phyloP scores from a whole-genome alignment of 2,888 invertebrate genomes.

The Sphecodes monilicornis region DNA sequence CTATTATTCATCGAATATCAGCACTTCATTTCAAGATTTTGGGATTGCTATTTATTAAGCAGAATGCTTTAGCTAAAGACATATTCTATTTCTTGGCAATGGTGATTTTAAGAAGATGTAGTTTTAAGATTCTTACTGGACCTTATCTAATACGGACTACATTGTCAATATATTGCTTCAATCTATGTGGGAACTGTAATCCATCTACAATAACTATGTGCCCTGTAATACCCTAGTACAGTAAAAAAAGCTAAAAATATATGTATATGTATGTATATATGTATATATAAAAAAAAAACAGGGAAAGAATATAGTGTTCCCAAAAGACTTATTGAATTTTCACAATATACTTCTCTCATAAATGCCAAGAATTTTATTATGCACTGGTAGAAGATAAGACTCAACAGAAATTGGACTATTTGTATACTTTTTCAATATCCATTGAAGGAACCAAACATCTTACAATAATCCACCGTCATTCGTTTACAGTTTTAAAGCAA shows the following conservation, averaged over 20 bases:
- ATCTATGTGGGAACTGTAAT: constrained; percentile 64
- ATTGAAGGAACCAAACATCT: constrained; percentile 75
- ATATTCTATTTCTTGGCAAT: constrained; percentile 70
- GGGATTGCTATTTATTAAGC: constrained; percentile 74
- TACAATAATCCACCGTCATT: constrained; percentile 82
- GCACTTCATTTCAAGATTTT: constrained; percentile 74
- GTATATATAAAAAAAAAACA: constrained; percentile 44
- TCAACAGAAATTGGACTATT: constrained; percentile 74
- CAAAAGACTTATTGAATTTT: constrained; percentile 69
- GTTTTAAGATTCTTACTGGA: constrained; percentile 74
- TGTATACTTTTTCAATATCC: constrained; percentile 76
- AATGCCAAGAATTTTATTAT: constrained; percentile 73
- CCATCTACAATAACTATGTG: constrained; percentile 60
- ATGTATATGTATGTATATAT: constrained; percentile 41
- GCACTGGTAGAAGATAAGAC: constrained; percentile 73
- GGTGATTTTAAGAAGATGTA: constrained; percentile 73
- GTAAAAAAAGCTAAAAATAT: constrained; percentile 52
- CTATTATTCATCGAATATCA: constrained; percentile 70
- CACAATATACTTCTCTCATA: constrained; percentile 68
- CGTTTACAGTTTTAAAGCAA: constrained; percentile 92
- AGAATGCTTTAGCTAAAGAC: constrained; percentile 69
- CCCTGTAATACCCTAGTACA: constrained; percentile 70
- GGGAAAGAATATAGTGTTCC: constrained; percentile 66
- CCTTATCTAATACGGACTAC: constrained; percentile 67
- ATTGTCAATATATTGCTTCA: constrained; percentile 67